Base-by-base conservation (phyloP, 2,797 vertebrate genomes). In the Ciconia nigra region DNA sequence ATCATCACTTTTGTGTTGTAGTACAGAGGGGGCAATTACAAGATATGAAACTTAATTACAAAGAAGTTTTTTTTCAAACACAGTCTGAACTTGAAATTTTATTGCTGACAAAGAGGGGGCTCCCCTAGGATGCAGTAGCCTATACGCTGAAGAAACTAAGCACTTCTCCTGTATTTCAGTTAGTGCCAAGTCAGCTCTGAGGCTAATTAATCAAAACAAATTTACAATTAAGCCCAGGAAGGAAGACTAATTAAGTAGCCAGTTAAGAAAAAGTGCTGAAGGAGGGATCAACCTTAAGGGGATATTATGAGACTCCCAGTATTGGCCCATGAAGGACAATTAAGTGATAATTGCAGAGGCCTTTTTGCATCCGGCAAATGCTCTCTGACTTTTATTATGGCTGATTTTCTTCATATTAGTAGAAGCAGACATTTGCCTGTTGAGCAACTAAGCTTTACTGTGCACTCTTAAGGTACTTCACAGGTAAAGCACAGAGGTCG, bases 191-290 rank as follows among this genome's bases (percentile, higher is more conserved):
- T 98, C 96, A 98, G 96, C 93, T 97, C 77, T 94, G 94, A 96
- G 85, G 91, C 93, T 98, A 97, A 98, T 98, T 98, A 98, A 98
- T 98, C 96, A 98, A 98, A 98, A 98, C 91, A 97, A 97, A 98
- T 97, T 96, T 97, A 98, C 93, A 98, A 92, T 98, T 97, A 98
- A 98, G 76, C 89, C 47, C 81, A 91, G 87, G 82, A 97, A 97
- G 91, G 92, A 97, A 95, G 78, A 93, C 92, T 97, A 96, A 98
- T 98, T 98, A 97, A 78, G 63, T 83, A 93, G 93, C 95, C 92
- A 93, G 94, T 96, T 93, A 94, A 91, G 85, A 77, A 96, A 95
- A 97, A 97, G 90, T 97, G 96, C 96, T 97, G 97, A 97, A 97
- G 81, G 95, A 96, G 89, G 86, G 83, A 89, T 62, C 96, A 95